phyloP scores from a whole-genome alignment of 2,888 invertebrate genomes.

The Lamellibrachia satsuma region DNA sequence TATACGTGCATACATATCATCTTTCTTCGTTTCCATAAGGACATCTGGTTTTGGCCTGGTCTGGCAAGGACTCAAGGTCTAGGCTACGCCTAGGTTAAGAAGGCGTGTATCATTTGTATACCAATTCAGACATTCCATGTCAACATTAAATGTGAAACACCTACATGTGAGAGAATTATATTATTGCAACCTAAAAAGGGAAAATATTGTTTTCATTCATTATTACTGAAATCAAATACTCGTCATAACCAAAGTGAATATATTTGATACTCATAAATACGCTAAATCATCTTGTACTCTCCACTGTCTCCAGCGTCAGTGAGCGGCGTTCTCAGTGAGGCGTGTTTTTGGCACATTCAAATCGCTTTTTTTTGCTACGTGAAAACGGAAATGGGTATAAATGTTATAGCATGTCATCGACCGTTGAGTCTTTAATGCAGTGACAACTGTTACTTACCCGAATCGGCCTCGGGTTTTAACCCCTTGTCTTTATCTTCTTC shows the following conservation, averaged over 20 bases:
- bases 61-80: no score
- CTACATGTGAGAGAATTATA: no score
- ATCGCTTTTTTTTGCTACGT: not conserved
- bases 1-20: no score
- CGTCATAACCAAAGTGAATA: not conserved
- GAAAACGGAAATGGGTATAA: not conserved
- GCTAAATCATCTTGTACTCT: not conserved
- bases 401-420: not conserved
- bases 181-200: no score
- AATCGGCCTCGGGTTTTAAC: not conserved
- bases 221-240: not conserved
- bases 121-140: no score
- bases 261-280: not conserved
- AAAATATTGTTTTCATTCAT: no score
- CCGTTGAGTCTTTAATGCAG: not conserved
- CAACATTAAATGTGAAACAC: no score
- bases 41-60: no score
- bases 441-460: constrained; percentile 10
- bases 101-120: no score
- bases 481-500: not conserved
- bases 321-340: not conserved
- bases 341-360: not conserved
- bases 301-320: not conserved
- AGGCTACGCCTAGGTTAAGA: no score
- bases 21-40: no score